Evolutionary conservation across 2,113 vertebrate genomes (phyloP).

Genomic region (Coptodon bakossiorum): DNA sequence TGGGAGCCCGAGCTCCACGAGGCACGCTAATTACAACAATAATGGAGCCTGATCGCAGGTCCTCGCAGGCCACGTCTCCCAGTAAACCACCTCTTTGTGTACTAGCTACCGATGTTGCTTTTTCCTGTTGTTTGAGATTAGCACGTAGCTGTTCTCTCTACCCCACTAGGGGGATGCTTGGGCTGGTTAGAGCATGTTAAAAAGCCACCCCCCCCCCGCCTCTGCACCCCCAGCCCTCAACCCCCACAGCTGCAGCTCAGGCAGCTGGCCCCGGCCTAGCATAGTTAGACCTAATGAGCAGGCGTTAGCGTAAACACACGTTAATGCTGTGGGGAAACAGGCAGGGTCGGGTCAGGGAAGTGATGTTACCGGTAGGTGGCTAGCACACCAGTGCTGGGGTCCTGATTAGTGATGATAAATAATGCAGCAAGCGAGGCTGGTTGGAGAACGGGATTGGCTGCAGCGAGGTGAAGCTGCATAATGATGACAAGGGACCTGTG

Average conservation of each 20-base stretch:
- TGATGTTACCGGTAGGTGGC: slow-evolving; percentile 68
- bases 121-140: slow-evolving; percentile 63
- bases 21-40: slow-evolving; percentile 70
- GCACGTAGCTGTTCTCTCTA: slow-evolving; percentile 29
- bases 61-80: slow-evolving; percentile 54
- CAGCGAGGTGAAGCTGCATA: slow-evolving; percentile 32
- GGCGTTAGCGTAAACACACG: slow-evolving; percentile 63
- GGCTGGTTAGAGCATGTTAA: slow-evolving; percentile 58
- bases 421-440: slow-evolving; percentile 47
- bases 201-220: slow-evolving; percentile 18
- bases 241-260: slow-evolving; percentile 16
- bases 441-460: slow-evolving; percentile 45
- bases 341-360: slow-evolving; percentile 67
- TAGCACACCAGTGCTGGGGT: slow-evolving; percentile 52
- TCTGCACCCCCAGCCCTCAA: not conserved
- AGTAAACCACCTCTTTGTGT: slow-evolving; percentile 42
- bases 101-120: slow-evolving; percentile 25
- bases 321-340: slow-evolving; percentile 63
- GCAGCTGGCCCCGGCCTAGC: slow-evolving; percentile 45
- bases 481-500: slow-evolving; percentile 38
- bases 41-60: slow-evolving; percentile 65
- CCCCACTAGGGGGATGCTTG: slow-evolving; percentile 31
- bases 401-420: slow-evolving; percentile 71
- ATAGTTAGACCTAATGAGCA: slow-evolving; percentile 62
- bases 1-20: slow-evolving; percentile 41